Percentiles rank a stretch among this genome's conserved stretches.
Evolutionary conservation across 2,797 vertebrate genomes (phyloP).

Genomic region (Tokudaia tokunoshimensis): DNA sequence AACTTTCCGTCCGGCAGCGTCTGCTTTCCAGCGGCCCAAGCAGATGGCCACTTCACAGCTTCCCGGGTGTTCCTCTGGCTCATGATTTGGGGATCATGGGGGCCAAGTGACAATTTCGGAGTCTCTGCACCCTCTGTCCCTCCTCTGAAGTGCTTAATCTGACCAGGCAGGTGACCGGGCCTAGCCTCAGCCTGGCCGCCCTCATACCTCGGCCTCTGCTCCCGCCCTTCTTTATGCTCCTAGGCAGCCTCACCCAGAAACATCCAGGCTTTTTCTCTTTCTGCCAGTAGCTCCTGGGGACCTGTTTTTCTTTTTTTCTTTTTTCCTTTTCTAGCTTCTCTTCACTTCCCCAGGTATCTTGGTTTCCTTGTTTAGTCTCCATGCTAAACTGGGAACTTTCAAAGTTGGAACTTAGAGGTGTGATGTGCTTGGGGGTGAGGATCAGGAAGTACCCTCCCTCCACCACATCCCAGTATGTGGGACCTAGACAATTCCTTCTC

Average conservation of each 20-base stretch:
- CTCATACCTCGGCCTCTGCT: accelerated
- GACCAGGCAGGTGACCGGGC: neutral
- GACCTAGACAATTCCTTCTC: neutral
- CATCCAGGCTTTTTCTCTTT: accelerated
- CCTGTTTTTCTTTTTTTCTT: accelerated
- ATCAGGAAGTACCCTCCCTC: neutral
- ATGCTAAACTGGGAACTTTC: accelerated
- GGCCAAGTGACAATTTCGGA: neutral
- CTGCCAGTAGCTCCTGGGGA: accelerated
- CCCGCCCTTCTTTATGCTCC: neutral
- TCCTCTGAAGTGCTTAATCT: neutral
- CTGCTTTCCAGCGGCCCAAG: neutral
- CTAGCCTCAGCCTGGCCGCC: neutral
- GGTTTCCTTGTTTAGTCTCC: neutral
- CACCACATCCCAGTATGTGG: neutral
- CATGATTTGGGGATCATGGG: neutral
- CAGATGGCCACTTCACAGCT: constrained; percentile 48
- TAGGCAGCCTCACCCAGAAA: neutral
- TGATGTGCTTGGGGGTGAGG: neutral
- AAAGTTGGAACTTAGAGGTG: accelerated
- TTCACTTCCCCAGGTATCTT: neutral
- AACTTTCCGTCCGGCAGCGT: neutral
- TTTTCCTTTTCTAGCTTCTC: neutral
- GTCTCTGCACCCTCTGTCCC: neutral
- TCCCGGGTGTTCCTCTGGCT: neutral